These are phyloP conservation scores for Sphaerophoria rueppellii DNA, from an alignment of 2,888 invertebrate genomes.

Conservation along the genomic window DNA sequence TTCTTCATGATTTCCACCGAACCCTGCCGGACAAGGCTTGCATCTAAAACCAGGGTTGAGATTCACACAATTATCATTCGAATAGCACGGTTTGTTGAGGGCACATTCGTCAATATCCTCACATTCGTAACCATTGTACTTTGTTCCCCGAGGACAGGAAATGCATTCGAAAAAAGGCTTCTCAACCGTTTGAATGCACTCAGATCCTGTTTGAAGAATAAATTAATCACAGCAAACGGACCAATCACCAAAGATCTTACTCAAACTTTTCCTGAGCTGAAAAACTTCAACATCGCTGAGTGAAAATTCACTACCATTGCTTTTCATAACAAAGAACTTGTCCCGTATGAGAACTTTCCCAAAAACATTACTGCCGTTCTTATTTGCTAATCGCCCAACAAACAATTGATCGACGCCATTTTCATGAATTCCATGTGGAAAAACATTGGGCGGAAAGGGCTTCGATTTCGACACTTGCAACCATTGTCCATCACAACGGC, in stretches of 20 bases:
- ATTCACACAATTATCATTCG: constrained; percentile 88
- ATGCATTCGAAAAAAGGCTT: constrained; percentile 91
- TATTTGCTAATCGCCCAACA: neutral
- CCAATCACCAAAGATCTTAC: neutral
- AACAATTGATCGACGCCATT: constrained; percentile 1
- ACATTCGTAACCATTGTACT: constrained; percentile 89
- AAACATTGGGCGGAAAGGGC: constrained; percentile 1
- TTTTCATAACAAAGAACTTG: neutral
- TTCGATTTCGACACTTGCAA: neutral
- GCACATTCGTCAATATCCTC: constrained; percentile 91
- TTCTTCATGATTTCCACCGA: constrained; percentile 82
- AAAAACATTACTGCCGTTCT: neutral
- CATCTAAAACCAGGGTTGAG: constrained; percentile 93
- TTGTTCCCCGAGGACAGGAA: constrained; percentile 87
- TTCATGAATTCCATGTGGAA: constrained; percentile 9
- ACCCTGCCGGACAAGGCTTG: constrained; percentile 93
- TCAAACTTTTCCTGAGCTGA: constrained; percentile 14
- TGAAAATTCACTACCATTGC: neutral
- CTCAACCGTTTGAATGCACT: constrained; percentile 85
- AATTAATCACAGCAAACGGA: neutral
- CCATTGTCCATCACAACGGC: constrained; percentile 9
- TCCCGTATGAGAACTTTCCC: neutral
- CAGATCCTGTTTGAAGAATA: constrained; percentile 83
- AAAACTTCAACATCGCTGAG: neutral
- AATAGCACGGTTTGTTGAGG: constrained; percentile 91